A percentile compares a stretch with the other conserved stretches of the same genome.
phyloP scores from a whole-genome alignment of 2,113 vertebrate genomes.

The Myiozetetes cayanensis region DNA sequence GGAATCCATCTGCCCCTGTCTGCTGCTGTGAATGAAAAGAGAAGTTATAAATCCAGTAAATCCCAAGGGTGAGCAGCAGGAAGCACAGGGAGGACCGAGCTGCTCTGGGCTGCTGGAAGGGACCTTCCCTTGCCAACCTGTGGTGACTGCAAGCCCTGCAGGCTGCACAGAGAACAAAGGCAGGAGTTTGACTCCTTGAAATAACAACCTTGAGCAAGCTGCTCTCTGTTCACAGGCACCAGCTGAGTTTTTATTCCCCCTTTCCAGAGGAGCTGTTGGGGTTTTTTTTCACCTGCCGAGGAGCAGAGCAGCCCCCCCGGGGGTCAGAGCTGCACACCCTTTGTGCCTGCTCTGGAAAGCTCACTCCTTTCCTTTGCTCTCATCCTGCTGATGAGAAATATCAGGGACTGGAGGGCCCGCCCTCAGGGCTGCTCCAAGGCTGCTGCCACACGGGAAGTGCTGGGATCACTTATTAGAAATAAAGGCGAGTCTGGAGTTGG shows the following conservation, averaged over 20 bases:
- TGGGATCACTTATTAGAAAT: rapidly evolving
- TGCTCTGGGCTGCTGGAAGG: neutral
- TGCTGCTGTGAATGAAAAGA: rapidly evolving
- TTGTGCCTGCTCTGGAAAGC: neutral
- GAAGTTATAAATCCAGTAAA: neutral
- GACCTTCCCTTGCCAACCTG: neutral
- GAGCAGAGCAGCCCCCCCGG: neutral
- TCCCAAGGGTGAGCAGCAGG: neutral
- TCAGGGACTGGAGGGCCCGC: neutral
- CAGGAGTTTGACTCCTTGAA: neutral
- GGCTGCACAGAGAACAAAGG: neutral
- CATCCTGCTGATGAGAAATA: neutral
- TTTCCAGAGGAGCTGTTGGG: rapidly evolving
- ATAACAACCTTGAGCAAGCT: neutral
- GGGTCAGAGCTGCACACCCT: neutral
- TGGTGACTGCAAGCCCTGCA: rapidly evolving
- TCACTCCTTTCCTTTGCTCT: neutral
- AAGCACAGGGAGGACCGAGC: neutral
- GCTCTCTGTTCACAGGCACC: neutral
- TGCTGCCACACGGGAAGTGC: neutral
- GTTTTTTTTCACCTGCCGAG: neutral
- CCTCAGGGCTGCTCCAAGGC: rapidly evolving
- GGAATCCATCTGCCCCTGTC: neutral
- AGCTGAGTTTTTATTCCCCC: neutral
- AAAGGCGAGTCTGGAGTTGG: neutral